Percentiles rank a stretch among this genome's conserved stretches.
These are phyloP conservation scores for Pogonognathellus flavescens DNA, from an alignment of 1,140 invertebrate genomes.

Conservation along the genomic window DNA sequence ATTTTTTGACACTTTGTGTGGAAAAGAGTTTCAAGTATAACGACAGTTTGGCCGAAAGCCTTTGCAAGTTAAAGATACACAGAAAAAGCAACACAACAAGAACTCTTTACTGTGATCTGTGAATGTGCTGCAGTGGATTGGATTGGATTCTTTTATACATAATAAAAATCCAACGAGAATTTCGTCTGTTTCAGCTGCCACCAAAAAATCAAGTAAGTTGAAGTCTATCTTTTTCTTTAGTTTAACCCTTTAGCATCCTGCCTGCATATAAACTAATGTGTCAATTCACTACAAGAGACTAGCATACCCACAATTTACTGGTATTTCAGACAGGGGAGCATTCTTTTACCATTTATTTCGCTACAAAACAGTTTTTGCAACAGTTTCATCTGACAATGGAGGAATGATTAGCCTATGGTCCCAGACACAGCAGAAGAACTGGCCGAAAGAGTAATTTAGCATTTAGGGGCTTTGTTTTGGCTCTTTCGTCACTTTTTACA, in stretches of 20 bases:
- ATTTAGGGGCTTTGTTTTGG: conserved; percentile 30
- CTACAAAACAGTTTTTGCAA: too few relatives aligned
- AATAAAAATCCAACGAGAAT: not conserved
- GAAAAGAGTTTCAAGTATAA: not conserved
- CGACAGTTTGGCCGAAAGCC: conserved; percentile 28
- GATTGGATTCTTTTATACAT: conserved; percentile 6
- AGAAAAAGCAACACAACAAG: not conserved
- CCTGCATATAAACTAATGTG: not conserved
- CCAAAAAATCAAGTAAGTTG: conserved; percentile 17
- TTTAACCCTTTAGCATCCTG: not conserved
- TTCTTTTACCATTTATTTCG: too few relatives aligned
- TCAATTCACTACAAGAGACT: conserved; percentile 2
- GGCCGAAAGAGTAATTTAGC: not conserved
- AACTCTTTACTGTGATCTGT: conserved; percentile 10
- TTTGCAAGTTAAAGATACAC: not conserved
- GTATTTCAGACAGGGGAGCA: not conserved
- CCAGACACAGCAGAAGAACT: not conserved
- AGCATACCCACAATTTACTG: not conserved
- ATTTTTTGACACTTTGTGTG: not conserved
- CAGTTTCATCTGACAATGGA: too few relatives aligned
- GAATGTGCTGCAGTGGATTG: conserved; percentile 3
- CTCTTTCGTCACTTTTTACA: not conserved
- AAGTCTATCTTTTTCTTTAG: not conserved
- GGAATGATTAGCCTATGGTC: too few relatives aligned
- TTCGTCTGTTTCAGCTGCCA: conserved; percentile 7